Evolutionary conservation across 2,888 invertebrate genomes (phyloP), one percentile per base, ranked within the genome.

Genomic region (Stramonita haemastoma): DNA sequence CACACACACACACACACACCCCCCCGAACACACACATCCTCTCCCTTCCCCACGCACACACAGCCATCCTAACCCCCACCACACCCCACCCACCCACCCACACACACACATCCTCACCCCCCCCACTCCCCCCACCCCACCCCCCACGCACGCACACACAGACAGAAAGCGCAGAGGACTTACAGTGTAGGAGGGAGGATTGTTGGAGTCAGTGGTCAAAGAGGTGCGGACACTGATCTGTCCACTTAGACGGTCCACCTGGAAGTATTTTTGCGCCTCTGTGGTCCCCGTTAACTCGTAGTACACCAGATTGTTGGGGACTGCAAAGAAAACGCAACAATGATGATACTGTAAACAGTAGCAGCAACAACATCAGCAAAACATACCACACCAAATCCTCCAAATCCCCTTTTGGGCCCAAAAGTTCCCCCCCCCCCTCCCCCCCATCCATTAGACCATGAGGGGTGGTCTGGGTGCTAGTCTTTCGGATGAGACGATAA

Each of bases 281-380:
- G 87, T 11, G 26, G 91, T 90, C 1, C 92, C 93, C 26, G 90
- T 91, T 19, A 94, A 91, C 1, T 90, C 89, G 87, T 94, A 95
- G 89, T 92, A 93, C 36, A 95, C 93, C 32, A 91, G 90, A 60
- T 94, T 94, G 91, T 95, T 93, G 5, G 94, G 94, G 93, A 87
- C 92, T 93, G 91, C 29, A 84, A 84, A 2, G 15, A 36, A 6
- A 84, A 84, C 4, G 46, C 2, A 46, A 46, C 46, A 46, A 46
- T 2, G 8, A 29, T n/a, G 5, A 29, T 6, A 5, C 32, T 19
- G 11, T 19, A 81, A 29, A 8, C 81, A 81, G 46, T 8, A 46
- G 46, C 46, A 46, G 46, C 46, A 46, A 46, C 46, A 46, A 46
- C 46, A 46, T 5, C 46, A 46, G 4, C 46, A 81, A 22, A 22